Conservation (phyloP, 2,113 vertebrate species). For the Sceloporus undulatus region DNA sequence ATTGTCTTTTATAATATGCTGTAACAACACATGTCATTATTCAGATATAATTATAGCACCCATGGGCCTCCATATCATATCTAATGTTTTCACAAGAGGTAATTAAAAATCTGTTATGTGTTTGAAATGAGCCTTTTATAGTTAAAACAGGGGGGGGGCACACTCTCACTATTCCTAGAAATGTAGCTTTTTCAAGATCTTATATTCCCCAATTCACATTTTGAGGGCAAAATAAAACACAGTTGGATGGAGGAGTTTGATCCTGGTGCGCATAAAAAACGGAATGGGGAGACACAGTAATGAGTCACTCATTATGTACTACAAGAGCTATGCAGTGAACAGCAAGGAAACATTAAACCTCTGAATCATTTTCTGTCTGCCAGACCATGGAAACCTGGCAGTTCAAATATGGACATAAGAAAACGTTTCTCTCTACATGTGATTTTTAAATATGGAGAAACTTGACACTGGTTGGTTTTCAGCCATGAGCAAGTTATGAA, state of each 20-base stretch:
- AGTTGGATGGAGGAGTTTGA: background rate
- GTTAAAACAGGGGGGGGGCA: background rate
- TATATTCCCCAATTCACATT: background rate
- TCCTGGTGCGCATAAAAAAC: background rate
- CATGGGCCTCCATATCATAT: background rate
- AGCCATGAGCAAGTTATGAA: slow-evolving; percentile 16
- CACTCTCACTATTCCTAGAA: slow-evolving; percentile 5
- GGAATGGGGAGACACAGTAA: slow-evolving; percentile 26
- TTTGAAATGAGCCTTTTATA: slow-evolving; percentile 22
- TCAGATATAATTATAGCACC: slow-evolving; percentile 1
- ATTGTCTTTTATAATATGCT: background rate
- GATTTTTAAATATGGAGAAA: slow-evolving; percentile 21
- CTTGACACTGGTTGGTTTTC: slow-evolving; percentile 13
- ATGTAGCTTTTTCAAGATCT: background rate
- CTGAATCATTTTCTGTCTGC: slow-evolving; percentile 42
- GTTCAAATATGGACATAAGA: background rate
- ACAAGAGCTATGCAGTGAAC: slow-evolving; percentile 32
- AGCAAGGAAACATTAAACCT: slow-evolving; percentile 44
- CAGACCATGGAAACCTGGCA: slow-evolving; percentile 32
- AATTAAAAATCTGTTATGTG: background rate
- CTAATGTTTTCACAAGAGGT: background rate
- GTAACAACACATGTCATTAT: slow-evolving; percentile 17
- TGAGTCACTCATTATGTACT: slow-evolving; percentile 46
- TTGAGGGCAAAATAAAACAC: background rate
- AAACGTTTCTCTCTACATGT: background rate